Evolutionary conservation across 1,140 invertebrate species (phyloP).

Genomic region (Drosophila kurseongensis): DNA sequence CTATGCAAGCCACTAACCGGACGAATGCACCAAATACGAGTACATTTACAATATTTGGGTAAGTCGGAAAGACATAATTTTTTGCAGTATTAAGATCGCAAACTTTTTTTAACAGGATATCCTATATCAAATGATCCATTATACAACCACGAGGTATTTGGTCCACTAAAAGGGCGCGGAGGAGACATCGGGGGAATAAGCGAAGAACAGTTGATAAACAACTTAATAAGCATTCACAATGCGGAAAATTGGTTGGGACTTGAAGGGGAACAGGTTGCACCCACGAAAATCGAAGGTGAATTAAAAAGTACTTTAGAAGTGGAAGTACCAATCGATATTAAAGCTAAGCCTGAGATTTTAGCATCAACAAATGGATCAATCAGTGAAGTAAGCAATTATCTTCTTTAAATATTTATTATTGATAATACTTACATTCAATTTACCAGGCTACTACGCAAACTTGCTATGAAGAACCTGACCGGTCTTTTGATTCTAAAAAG

Average conservation of each 20-base stretch:
- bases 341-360: neutral
- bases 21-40: slow-evolving; percentile 99
- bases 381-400: neutral
- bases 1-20: slow-evolving; percentile 97
- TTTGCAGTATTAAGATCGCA: neutral
- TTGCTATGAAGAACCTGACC: slow-evolving; percentile 89
- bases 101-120: slow-evolving; percentile 81
- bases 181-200: slow-evolving; percentile 96
- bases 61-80: slow-evolving; percentile 5
- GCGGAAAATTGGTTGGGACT: slow-evolving; percentile 97
- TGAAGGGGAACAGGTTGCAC: slow-evolving; percentile 93
- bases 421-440: neutral
- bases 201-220: slow-evolving; percentile 94
- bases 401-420: neutral
- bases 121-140: slow-evolving; percentile 98
- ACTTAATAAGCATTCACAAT: slow-evolving; percentile 96
- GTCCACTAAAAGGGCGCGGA: slow-evolving; percentile 95
- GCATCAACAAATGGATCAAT: neutral
- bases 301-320: slow-evolving; percentile 85
- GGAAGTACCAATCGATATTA: neutral
- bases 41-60: slow-evolving; percentile 99
- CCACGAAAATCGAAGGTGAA: slow-evolving; percentile 86
- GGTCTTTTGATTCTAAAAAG: slow-evolving; percentile 89
- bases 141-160: slow-evolving; percentile 97
- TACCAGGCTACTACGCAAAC: slow-evolving; percentile 91